phyloP scores from a whole-genome alignment of 2,888 invertebrate genomes.

The Epistrophe eligans region DNA sequence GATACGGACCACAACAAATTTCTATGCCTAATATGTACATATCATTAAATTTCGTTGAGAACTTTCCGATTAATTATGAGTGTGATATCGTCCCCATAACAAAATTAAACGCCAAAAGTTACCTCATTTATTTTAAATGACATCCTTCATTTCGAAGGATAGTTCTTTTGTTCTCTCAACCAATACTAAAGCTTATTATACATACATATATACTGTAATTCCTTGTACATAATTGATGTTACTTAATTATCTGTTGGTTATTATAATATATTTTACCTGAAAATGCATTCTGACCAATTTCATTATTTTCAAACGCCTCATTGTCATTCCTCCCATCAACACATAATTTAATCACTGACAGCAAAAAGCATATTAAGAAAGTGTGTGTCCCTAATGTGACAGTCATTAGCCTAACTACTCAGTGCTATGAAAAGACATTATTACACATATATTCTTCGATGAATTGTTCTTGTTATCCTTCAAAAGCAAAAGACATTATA shows the following conservation, averaged over 20 bases:
- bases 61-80: no score
- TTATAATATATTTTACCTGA: background rate
- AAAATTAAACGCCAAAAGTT: no score
- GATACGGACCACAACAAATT: no score
- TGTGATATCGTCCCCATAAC: no score
- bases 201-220: background rate
- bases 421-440: background rate
- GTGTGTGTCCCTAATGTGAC: conserved; percentile 17
- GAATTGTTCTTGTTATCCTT: background rate
- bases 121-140: no score
- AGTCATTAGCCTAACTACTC: conserved; percentile 24
- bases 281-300: background rate
- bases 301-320: background rate
- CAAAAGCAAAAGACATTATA: background rate
- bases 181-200: background rate
- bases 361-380: background rate
- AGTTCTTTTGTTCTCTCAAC: no score
- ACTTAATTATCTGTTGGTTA: background rate
- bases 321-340: background rate
- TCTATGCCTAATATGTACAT: no score
- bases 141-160: no score
- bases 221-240: background rate
- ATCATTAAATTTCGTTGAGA: no score
- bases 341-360: conserved; percentile 3
- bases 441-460: conserved; percentile 2